Conservation (phyloP, 2,888 invertebrate genomes). For the Andrena camellia region DNA sequence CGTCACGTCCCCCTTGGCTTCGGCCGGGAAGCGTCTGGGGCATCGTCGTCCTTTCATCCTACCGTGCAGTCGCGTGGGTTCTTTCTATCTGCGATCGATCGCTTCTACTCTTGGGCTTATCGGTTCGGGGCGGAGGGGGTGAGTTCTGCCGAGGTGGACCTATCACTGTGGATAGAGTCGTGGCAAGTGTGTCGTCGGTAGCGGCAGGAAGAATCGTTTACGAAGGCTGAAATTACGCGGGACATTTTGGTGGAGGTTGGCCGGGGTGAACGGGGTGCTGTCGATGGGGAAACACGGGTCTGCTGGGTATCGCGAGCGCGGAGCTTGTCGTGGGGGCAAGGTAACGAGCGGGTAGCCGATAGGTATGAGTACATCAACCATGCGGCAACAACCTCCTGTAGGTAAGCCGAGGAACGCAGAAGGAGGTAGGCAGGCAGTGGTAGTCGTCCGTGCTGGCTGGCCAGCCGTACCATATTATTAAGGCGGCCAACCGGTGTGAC, state of each 20-base stretch:
- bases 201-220: neutral
- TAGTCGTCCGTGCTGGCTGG: conserved; percentile 73
- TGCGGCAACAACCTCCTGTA: conserved; percentile 68
- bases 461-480: conserved; percentile 82
- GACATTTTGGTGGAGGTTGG: conserved; percentile 14
- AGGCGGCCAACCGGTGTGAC: conserved; percentile 84
- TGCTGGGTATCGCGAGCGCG: conserved; percentile 26
- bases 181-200: neutral
- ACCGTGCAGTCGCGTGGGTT: neutral
- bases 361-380: conserved; percentile 59
- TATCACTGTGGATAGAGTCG: neutral
- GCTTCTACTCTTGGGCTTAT: no score
- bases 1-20: conserved; percentile 7
- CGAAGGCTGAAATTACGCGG: neutral
- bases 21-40: neutral
- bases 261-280: neutral
- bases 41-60: neutral
- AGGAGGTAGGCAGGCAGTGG: conserved; percentile 72
- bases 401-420: conserved; percentile 67
- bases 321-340: conserved; percentile 56
- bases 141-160: neutral
- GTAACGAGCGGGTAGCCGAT: conserved; percentile 66
- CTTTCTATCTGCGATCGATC: no score
- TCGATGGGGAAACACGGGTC: conserved; percentile 31
- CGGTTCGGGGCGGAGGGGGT: no score